phyloP scores from a whole-genome alignment of 1,140 invertebrate genomes.

The Eurosta solidaginis region DNA sequence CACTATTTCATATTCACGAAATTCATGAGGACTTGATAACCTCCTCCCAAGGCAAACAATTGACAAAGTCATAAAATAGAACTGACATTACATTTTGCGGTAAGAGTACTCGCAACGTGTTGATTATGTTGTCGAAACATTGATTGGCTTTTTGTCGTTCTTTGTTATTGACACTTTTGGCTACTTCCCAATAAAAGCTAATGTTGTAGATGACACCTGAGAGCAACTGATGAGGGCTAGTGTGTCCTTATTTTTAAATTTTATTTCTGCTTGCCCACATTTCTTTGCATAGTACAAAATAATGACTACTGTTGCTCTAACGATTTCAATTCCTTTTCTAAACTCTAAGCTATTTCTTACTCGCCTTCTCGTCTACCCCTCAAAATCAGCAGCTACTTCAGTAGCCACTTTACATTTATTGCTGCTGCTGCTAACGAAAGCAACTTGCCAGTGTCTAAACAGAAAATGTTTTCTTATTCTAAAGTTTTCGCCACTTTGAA shows the following conservation, averaged over 20 bases:
- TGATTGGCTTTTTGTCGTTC: background rate
- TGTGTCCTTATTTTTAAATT: background rate
- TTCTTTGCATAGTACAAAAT: background rate
- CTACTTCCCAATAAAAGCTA: background rate
- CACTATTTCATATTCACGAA: no score
- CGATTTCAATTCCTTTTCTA: no score
- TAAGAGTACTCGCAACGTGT: background rate
- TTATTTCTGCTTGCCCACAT: background rate
- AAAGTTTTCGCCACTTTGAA: background rate
- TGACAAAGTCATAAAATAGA: background rate
- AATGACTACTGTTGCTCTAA: background rate
- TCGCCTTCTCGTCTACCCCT: background rate
- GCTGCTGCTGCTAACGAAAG: background rate
- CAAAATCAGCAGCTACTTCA: slow-evolving; percentile 5
- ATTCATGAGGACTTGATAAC: no score
- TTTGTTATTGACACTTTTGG: background rate
- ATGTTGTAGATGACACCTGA: slow-evolving; percentile 9
- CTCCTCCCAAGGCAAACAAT: no score
- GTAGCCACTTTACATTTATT: slow-evolving; percentile 23
- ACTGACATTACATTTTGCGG: background rate
- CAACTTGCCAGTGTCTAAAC: background rate
- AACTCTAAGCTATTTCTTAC: background rate
- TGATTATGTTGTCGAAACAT: background rate
- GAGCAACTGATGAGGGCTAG: background rate
- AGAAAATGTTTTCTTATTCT: background rate